phyloP scores from a whole-genome alignment of 2,797 vertebrate species.

The Bradypus variegatus region DNA sequence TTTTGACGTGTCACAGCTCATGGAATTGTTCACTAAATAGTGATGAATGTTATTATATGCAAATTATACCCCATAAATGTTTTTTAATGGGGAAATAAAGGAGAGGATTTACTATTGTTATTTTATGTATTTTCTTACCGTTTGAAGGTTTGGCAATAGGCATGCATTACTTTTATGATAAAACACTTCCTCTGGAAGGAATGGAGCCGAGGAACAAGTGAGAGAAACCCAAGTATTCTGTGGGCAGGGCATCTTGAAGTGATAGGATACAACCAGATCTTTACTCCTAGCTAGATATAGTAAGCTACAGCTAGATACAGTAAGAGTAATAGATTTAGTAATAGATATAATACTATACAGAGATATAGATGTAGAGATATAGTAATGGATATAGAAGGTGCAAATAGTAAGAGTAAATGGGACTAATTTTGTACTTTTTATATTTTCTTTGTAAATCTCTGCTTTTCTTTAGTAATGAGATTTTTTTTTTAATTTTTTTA shows the following conservation, averaged over 20 bases:
- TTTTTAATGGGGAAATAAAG: neutral
- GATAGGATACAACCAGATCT: accelerated
- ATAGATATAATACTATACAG: no score
- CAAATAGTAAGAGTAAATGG: no score
- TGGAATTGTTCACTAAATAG: neutral
- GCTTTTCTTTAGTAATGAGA: neutral
- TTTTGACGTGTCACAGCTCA: neutral
- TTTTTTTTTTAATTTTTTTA: no score
- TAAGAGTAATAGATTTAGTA: no score
- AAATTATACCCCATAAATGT: neutral
- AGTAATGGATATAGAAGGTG: no score
- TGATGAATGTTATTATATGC: neutral
- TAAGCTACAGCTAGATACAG: neutral
- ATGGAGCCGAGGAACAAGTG: neutral
- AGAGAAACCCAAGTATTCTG: neutral
- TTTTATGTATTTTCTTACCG: neutral
- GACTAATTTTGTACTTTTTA: neutral
- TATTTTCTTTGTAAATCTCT: neutral
- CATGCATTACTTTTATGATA: neutral
- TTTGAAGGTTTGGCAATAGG: neutral
- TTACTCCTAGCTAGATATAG: neutral
- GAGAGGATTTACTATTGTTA: neutral
- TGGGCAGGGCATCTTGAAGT: accelerated
- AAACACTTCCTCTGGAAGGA: neutral
- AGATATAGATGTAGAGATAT: no score